Evolutionary conservation across 92 coral and sea anemone genomes (phyloP), one percentile per base, ranked within the genome.

Genomic region (Metridium senile): DNA sequence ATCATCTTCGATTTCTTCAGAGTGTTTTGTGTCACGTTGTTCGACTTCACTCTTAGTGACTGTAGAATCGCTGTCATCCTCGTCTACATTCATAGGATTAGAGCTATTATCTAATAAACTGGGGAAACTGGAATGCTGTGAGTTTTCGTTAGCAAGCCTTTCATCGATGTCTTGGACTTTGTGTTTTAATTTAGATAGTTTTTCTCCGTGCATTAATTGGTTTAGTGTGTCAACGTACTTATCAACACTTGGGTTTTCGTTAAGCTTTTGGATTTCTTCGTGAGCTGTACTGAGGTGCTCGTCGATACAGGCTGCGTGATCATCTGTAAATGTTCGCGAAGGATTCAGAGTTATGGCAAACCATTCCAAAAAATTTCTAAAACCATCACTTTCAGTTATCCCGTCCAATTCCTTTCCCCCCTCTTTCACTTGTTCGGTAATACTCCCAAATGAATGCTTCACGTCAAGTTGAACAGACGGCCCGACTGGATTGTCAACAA

Each of bases 391-490:
- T 10, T 73, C 7, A 35, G 62, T 30, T 29, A 85, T 23, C 43
- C n/a, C n/a, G 20, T 28, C 6, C 2, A 16, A 16, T 1, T 6
- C 31, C 1, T 59, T 23, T 25, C 28, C 65, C 3, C 3, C 39
- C 1, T 69, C 54, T 30, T n/a, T 21, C 1, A 80, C 51, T 33
- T 80, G 85, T 8, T 80, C 69, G 1, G 51, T 67, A 0, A 52
- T 66, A 72, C 30, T 85, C 26, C 70, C 71, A n/a, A 45, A 79
- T 0, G 85, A 56, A 17, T 80, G 89, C 18, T 84, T 68, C 28
- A 80, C 53, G 21, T 79, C 78, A n/a, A 73, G 54, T 33, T 77
- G 82, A 1, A 66, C 13, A 11, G 74, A 3, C 17, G 82, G 82
- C 0, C 82, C 74, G 0, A 58, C 10, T 2, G 82, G 62, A 8